A percentile compares a stretch with the other conserved stretches of the same genome.
phyloP scores from a whole-genome alignment of 2,888 invertebrate species.

The Macrostomum cliftonense region DNA sequence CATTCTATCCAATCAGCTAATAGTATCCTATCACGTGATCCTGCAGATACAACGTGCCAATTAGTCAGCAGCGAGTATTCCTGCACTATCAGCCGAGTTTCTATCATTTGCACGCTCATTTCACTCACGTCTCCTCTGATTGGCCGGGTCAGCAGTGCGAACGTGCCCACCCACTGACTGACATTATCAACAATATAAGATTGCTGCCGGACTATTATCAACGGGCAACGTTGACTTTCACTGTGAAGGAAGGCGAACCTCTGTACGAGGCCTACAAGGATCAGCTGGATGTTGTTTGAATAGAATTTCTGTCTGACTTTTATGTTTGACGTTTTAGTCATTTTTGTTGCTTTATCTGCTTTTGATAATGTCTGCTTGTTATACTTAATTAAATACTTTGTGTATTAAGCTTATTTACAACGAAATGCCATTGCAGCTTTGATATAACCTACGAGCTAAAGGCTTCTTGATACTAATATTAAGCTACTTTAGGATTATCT shows the following conservation, averaged over 20 bases:
- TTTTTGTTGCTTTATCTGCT: too few species aligned
- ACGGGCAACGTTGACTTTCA: slow-evolving; percentile 59
- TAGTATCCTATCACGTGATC: slow-evolving; percentile 17
- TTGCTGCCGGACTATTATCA: slow-evolving; percentile 62
- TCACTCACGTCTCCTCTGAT: slow-evolving; percentile 46
- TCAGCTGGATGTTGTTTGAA: too few species aligned
- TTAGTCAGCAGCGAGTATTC: slow-evolving; percentile 54
- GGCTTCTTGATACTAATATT: too few species aligned
- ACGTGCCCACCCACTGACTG: slow-evolving; percentile 64
- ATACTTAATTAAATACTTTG: too few species aligned
- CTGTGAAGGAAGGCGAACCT: slow-evolving; percentile 54
- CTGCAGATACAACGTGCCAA: slow-evolving; percentile 53
- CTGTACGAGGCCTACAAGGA: slow-evolving; percentile 42
- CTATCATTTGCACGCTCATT: slow-evolving; percentile 85
- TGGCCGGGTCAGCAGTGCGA: slow-evolving; percentile 54
- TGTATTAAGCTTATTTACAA: too few species aligned
- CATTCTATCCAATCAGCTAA: too few species aligned
- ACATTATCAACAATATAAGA: slow-evolving; percentile 74
- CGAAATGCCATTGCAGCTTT: too few species aligned
- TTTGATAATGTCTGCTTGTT: too few species aligned
- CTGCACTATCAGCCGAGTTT: slow-evolving; percentile 90
- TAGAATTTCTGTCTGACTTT: too few species aligned
- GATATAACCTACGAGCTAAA: too few species aligned
- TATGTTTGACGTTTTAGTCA: too few species aligned
- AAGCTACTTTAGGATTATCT: too few species aligned